Evolutionary conservation across 2,797 vertebrate genomes (phyloP).

Genomic region (Silurus lanzhouensis): DNA sequence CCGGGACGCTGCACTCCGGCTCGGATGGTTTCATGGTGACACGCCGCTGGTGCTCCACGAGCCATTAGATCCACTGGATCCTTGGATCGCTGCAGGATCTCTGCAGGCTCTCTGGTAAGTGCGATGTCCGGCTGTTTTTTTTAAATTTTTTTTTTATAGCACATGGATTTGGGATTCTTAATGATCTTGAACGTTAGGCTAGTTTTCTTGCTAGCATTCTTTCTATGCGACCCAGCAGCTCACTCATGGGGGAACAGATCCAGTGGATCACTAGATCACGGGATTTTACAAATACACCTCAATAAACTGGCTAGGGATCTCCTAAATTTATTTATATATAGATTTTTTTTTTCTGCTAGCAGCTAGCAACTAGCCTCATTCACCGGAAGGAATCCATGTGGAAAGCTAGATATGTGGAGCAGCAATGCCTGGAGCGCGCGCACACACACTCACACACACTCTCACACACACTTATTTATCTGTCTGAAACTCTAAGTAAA

Average conservation of each 20-base stretch:
- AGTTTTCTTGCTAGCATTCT: conserved; percentile 24
- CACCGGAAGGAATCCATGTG: conserved; percentile 28
- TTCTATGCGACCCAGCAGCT: neutral
- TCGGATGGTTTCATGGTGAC: conserved; percentile 9
- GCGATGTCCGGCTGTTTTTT: neutral
- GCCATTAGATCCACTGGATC: no score
- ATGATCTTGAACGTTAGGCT: conserved; percentile 9
- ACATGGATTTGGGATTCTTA: neutral
- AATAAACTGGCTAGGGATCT: neutral
- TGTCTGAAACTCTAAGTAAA: no score
- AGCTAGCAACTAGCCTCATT: neutral
- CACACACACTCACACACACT: no score
- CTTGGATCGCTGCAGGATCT: no score
- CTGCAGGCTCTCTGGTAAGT: neutral
- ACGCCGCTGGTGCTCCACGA: neutral
- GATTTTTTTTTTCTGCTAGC: neutral
- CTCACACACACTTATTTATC: no score
- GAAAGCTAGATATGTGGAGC: neutral
- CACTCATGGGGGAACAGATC: no score
- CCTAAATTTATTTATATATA: no score
- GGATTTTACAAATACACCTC: neutral
- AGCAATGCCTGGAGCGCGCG: neutral
- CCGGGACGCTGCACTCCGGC: conserved; percentile 31
- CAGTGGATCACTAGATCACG: neutral
- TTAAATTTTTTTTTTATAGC: neutral